These are phyloP conservation scores for Drosophila biarmipes DNA, from an alignment of 1,140 invertebrate genomes.

Conservation along the genomic window DNA sequence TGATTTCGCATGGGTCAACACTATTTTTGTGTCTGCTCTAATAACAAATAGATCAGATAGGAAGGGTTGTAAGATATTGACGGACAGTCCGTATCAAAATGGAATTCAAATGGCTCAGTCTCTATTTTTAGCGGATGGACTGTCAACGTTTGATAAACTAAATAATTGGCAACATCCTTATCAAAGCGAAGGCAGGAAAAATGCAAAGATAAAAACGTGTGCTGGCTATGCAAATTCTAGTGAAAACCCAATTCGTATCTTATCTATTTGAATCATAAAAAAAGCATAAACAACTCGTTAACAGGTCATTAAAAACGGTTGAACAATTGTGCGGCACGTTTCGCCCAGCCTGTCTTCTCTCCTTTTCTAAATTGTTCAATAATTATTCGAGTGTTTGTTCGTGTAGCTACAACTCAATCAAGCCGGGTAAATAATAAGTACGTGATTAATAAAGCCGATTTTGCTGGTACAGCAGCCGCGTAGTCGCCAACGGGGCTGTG, in stretches of 20 bases:
- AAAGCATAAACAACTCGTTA: conserved; percentile 26
- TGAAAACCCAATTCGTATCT: conserved; percentile 34
- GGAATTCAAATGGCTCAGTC: conserved; percentile 14
- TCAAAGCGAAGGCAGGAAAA: conserved; percentile 26
- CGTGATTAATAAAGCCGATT: conserved; percentile 31
- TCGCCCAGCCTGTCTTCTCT: background rate
- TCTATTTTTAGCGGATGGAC: conserved; percentile 26
- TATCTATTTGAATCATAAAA: conserved; percentile 31
- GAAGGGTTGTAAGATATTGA: background rate
- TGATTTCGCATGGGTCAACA: conserved; percentile 1
- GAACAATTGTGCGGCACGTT: conserved; percentile 34
- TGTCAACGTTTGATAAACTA: conserved; percentile 18
- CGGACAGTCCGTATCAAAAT: background rate
- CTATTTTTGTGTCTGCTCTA: background rate
- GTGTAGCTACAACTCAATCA: conserved; percentile 11
- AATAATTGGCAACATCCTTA: conserved; percentile 39
- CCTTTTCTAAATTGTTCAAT: background rate
- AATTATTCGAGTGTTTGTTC: conserved; percentile 14
- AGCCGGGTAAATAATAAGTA: conserved; percentile 19
- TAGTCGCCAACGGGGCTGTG: conserved; percentile 31
- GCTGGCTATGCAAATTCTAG: conserved; percentile 42
- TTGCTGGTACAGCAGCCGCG: conserved; percentile 29
- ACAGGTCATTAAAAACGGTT: conserved; percentile 34
- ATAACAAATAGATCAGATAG: conserved; percentile 9
- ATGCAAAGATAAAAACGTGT: conserved; percentile 29